Percentiles rank a stretch among this genome's conserved stretches.
Evolutionary conservation across 23 tunicate genomes (phyloP).

Genomic region (Pegea sp.): DNA sequence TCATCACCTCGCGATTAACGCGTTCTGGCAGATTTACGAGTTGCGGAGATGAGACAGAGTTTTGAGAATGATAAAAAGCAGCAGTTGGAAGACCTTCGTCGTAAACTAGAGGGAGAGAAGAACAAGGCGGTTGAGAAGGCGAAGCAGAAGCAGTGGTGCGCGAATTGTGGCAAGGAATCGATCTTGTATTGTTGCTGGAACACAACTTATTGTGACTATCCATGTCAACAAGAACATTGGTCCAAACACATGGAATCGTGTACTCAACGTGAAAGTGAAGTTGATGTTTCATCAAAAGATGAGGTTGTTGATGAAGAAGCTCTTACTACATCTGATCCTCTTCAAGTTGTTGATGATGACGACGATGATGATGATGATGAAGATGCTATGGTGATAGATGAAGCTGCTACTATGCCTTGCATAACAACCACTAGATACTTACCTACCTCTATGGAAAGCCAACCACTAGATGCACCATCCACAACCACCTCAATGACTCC

Average conservation of each 20-base stretch:
- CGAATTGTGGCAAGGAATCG: conserved; percentile 88
- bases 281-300: not conserved
- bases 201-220: conserved; percentile 92
- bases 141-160: conserved; percentile 97
- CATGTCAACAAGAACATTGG: conserved; percentile 98
- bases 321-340: conserved; percentile 1
- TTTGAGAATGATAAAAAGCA: conserved; percentile 79
- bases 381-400: not conserved
- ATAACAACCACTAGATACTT: too few relatives aligned
- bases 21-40: conserved; percentile 38
- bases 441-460: too few relatives aligned
- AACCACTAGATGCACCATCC: too few relatives aligned
- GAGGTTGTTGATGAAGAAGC: conserved; percentile 1
- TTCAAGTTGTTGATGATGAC: too few relatives aligned
- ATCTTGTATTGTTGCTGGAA: conserved; percentile 99
- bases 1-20: not conserved
- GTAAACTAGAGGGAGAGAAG: conserved; percentile 51
- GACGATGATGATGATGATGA: not conserved
- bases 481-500: too few relatives aligned
- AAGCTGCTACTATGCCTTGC: not conserved
- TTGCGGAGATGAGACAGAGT: conserved; percentile 92
- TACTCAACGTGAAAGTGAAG: conserved; percentile 29
- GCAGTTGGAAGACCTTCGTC: conserved; percentile 28
- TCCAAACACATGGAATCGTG: conserved; percentile 79
- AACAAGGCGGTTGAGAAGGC: conserved; percentile 57